phyloP scores from a whole-genome alignment of 2,113 vertebrate species.

The Morone saxatilis region DNA sequence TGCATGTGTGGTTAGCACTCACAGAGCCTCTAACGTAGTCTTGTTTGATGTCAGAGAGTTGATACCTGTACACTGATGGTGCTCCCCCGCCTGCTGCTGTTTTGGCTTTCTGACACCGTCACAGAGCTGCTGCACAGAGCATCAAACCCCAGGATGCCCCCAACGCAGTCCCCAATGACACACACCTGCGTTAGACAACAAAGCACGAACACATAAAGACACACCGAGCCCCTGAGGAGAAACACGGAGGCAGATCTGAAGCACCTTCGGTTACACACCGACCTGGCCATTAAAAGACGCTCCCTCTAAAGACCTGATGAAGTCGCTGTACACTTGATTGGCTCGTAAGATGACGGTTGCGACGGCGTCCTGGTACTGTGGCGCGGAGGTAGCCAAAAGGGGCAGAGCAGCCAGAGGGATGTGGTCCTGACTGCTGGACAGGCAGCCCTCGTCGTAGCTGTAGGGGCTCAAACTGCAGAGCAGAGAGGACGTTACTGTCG shows the following conservation, averaged over 20 bases:
- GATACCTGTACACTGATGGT: slow-evolving; percentile 93
- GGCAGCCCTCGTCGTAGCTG: slow-evolving; percentile 94
- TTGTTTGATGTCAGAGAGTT: neutral
- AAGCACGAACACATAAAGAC: slow-evolving; percentile 18
- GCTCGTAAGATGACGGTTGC: slow-evolving; percentile 93
- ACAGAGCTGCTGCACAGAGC: slow-evolving; percentile 94
- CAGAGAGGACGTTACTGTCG: slow-evolving; percentile 15
- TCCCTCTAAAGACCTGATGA: slow-evolving; percentile 93
- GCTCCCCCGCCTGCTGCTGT: slow-evolving; percentile 95
- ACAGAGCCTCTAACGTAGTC: neutral
- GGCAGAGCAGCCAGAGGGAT: slow-evolving; percentile 96
- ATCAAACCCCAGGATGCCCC: slow-evolving; percentile 97
- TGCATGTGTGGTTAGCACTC: neutral
- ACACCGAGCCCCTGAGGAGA: neutral
- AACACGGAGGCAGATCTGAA: neutral
- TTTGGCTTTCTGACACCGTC: slow-evolving; percentile 91
- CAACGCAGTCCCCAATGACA: slow-evolving; percentile 96
- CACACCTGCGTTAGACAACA: slow-evolving; percentile 88
- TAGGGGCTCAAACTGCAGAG: slow-evolving; percentile 93
- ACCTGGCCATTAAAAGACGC: slow-evolving; percentile 94
- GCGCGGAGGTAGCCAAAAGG: slow-evolving; percentile 94
- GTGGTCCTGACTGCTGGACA: slow-evolving; percentile 98
- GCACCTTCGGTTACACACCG: slow-evolving; percentile 45
- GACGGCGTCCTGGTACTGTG: slow-evolving; percentile 96
- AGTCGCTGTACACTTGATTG: slow-evolving; percentile 95